Evolutionary conservation across 2,797 vertebrate species (phyloP).

Genomic region (Takifugu rubripes): DNA sequence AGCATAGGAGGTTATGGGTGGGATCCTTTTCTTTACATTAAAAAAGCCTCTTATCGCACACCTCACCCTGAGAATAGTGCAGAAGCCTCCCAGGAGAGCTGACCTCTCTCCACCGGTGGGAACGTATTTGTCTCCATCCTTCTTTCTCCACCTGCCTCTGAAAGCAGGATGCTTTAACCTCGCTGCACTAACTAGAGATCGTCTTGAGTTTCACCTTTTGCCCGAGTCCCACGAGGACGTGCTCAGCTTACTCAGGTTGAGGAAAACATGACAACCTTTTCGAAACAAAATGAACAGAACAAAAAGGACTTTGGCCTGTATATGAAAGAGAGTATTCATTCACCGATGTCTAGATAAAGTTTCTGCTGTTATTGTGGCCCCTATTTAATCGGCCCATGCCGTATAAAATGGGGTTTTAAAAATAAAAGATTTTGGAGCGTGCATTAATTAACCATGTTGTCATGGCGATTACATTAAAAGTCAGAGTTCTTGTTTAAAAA

Average conservation of each 20-base stretch:
- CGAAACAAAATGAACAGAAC: slow-evolving; percentile 24
- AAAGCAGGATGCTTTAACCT: slow-evolving; percentile 68
- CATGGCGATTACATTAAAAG: not conserved
- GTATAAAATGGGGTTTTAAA: not conserved
- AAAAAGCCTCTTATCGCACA: slow-evolving; percentile 49
- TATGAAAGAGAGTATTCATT: slow-evolving; percentile 19
- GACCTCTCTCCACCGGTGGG: slow-evolving; percentile 65
- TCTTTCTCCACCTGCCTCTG: slow-evolving; percentile 45
- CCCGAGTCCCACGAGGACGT: slow-evolving; percentile 50
- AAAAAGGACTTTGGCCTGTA: slow-evolving; percentile 29
- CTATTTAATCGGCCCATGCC: not conserved
- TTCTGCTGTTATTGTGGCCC: not conserved
- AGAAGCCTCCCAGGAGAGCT: slow-evolving; percentile 57
- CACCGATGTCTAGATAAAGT: slow-evolving; percentile 1
- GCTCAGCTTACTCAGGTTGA: slow-evolving; percentile 48
- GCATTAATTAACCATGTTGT: not conserved
- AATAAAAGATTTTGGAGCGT: not conserved
- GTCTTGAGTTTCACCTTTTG: slow-evolving; percentile 66
- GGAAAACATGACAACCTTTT: slow-evolving; percentile 65
- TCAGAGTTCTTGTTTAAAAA: not conserved
- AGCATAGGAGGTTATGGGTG: slow-evolving; percentile 54
- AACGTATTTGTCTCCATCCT: slow-evolving; percentile 63
- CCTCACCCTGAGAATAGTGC: slow-evolving; percentile 45
- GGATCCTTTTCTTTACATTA: slow-evolving; percentile 54
- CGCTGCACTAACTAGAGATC: slow-evolving; percentile 50